These are phyloP conservation scores for Cyclargus thomasi DNA, from an alignment of 1,140 invertebrate species.

Conservation along the genomic window DNA sequence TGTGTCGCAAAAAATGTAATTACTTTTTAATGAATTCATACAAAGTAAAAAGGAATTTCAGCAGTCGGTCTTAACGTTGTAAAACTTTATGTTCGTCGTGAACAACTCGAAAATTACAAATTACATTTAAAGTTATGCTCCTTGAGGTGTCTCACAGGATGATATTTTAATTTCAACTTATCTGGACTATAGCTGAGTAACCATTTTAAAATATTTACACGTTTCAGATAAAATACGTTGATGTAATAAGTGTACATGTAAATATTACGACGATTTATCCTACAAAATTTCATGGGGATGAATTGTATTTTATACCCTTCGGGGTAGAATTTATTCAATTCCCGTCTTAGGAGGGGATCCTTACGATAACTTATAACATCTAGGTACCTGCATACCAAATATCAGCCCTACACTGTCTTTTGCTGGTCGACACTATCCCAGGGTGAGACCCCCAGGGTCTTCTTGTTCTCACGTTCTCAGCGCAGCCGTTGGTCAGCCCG, in stretches of 20 bases:
- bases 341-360: too few species aligned
- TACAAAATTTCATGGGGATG: too few species aligned
- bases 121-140: conserved; percentile 3
- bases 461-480: too few species aligned
- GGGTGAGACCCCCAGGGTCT: too few species aligned
- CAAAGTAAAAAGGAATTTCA: conserved; percentile 12
- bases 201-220: background rate
- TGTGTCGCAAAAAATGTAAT: conserved; percentile 8
- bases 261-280: background rate
- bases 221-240: background rate
- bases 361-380: too few species aligned
- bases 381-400: too few species aligned
- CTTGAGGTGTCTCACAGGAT: background rate
- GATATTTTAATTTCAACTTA: background rate
- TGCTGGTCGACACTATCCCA: too few species aligned
- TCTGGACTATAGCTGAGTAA: background rate
- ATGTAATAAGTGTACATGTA: background rate
- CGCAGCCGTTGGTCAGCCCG: too few species aligned
- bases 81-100: conserved; percentile 6
- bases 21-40: conserved; percentile 9
- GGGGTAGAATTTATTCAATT: too few species aligned
- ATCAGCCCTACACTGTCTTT: too few species aligned
- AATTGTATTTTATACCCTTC: too few species aligned
- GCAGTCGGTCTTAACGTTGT: background rate
- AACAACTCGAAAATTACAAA: conserved; percentile 12